Base-by-base conservation (phyloP, 1,140 invertebrate species). In the Micrasema minimum region DNA sequence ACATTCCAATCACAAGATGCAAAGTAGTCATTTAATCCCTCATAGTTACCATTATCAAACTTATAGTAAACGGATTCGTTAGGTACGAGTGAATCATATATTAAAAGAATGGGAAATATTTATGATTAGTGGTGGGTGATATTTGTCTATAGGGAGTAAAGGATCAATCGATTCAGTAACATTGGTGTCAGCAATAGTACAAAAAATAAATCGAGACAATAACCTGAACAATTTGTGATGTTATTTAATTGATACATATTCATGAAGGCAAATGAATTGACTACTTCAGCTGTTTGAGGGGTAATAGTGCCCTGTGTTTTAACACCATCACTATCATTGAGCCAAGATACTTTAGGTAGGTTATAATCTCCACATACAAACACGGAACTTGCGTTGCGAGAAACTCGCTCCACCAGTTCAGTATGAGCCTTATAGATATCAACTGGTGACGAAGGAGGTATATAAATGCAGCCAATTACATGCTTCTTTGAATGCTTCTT, bases 351-450 rank as follows among this genome's bases (percentile, higher is more conserved):
- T 7, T 31, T 31, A 4, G 53, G 23, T 26, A 57, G 22, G 22
- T 38, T 57, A 57, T 57, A 48, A 48, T 20, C 45, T 2, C 45
- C 45, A 48, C 45, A 48, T 20, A 48, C 20, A 62, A 41, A 41
- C 12, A 10, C 23, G 22, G 51, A 26, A 55, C 23, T 11, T 1
- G 22, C 1, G 10, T 37, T 55, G n/a, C 22, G 18, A 55, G 31
- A n/a, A 7, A 20, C 45, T 9, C 14, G 45, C 16, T 48, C 45
- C 7, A 18, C 45, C 20, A 11, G 20, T 48, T 18, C 45, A 20
- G 45, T 48, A 48, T 48, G 45, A 10, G 45, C 14, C 16, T 48
- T 18, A 48, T 48, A 43, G 0, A 48, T 20, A 10, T 48, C 45
- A 9, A 48, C 10, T 14, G 16, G 14, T 9, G 16, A 20, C 14